Evolutionary conservation across 2,888 invertebrate genomes (phyloP), one percentile per base, ranked within the genome.

Genomic region (Pandemis cinnamomeana): DNA sequence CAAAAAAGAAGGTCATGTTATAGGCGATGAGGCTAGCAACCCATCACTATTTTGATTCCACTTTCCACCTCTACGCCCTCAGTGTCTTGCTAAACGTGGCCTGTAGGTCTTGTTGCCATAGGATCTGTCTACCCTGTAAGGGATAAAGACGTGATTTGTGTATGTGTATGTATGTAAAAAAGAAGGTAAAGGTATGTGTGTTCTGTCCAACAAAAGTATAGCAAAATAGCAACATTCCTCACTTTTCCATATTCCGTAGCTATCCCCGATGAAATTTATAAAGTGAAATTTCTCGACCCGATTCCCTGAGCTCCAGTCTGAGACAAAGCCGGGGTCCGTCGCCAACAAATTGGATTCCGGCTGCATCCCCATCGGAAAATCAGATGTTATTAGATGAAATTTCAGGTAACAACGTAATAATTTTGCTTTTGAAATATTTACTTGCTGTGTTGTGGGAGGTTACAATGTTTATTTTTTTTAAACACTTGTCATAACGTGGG

Each of bases 281-380:
- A 88, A 88, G 85, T 87, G 84, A 85, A 88, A 87, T 89, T 85
- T 86, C 85, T 82, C 80, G 78, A 77, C 77, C 80, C 69, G 51
- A 64, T 44, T 67, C 62, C 66, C 67, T 67, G 61, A 60, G 68
- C 71, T 48, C 36, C 7, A 72, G 53, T 61, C 70, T 58, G 78
- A 79, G 83, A 84, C 85, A 85, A 85, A 85, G 81, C 75, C 79
- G 62, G 79, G 71, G 71, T 80, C 80, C 83, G 81, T 80, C 80
- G 82, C 79, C 82, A 82, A 79, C 83, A 89, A 90, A 90, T 90
- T 89, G 85, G 85, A 90, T 90, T 89, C 84, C 73, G 67, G 80
- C 79, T 87, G 84, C 84, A 87, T 79, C 81, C 76, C 78, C 83
- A 84, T 83, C 78, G 74, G 71, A 78, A 83, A 85, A 84, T 84